Conservation (phyloP, 2,797 vertebrate species). For the Acanthurus lineatus region DNA sequence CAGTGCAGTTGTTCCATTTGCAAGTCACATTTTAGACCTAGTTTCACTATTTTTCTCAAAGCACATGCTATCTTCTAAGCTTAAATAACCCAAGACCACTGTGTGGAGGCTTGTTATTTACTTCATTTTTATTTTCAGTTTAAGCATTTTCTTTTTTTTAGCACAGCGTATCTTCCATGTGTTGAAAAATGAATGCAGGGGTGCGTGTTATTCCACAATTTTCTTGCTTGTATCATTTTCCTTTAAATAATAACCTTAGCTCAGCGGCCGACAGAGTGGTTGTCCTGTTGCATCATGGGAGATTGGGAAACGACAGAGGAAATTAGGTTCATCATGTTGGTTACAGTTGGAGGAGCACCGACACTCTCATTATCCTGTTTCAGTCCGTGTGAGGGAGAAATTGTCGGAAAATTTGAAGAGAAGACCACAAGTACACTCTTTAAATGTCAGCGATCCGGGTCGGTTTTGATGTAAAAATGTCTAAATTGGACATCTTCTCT, state of each 20-base stretch:
- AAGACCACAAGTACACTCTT: constrained; percentile 36
- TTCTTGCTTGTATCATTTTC: constrained; percentile 1
- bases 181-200: constrained; percentile 15
- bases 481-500: constrained; percentile 16
- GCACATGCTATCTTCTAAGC: neutral
- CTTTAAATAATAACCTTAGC: constrained; percentile 18
- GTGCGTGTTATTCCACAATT: neutral
- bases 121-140: neutral
- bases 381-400: constrained; percentile 36
- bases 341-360: constrained; percentile 69
- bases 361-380: constrained; percentile 68
- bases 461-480: constrained; percentile 16
- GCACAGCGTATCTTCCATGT: neutral
- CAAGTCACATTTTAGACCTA: neutral
- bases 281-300: constrained; percentile 53
- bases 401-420: constrained; percentile 44
- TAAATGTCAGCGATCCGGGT: constrained; percentile 17
- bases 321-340: constrained; percentile 66
- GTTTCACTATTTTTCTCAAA: neutral
- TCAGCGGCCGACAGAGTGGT: constrained; percentile 16
- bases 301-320: constrained; percentile 37
- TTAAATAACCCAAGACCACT: neutral
- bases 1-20: constrained; percentile 25
- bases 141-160: neutral
- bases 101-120: neutral